Base-by-base conservation (phyloP, 2,888 invertebrate genomes). In the Sympetrum striolatum region DNA sequence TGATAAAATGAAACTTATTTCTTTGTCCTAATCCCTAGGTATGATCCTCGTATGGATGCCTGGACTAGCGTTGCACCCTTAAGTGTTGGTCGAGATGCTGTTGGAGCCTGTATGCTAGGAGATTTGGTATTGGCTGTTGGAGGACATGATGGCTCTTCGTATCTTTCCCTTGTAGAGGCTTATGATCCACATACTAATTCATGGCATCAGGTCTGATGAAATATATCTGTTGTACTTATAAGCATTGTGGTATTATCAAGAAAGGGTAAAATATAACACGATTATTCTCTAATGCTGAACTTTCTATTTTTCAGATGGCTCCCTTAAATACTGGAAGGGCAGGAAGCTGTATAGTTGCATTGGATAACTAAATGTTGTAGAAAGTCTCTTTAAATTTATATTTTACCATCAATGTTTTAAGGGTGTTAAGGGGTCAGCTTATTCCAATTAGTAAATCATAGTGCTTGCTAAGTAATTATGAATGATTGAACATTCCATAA, bases 101-200 rank as follows among this genome's bases (percentile, higher is more conserved):
- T 98, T 91, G 98, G 98, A 22, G 97, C 98, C 91, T 97, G 98
- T 92, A 94, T 98, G 64, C 95, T 98, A 18, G 98, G 98, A 1
- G 97, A 98, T 93, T 95, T 96, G 92, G 95, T 98, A 91, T 96
- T 97, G 90, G 97, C 97, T 73, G 96, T 97, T 37, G 98, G 98
- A 37, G 99, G 99, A 0, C 98, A 98, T 93, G 98, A 98, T 94
- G 98, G 98, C 44, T 97, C 97, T 93, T 96, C 97, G 92, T 98
- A 98, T 93, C 95, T 98, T 81, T 97, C 96, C 93, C 96, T 97
- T 91, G 98, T 98, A 2, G 98, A 99, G 93, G 96, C 97, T 91
- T 98, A 98, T 93, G 98, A 98, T 94, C 96, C 98, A 1, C 96
- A 93, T 90, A 93, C 92, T 90, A 94, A 94, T 91, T 94, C 94